phyloP scores from a whole-genome alignment of 37 sponge, comb jelly and placozoan species.

The Mnemiopsis leidyi region DNA sequence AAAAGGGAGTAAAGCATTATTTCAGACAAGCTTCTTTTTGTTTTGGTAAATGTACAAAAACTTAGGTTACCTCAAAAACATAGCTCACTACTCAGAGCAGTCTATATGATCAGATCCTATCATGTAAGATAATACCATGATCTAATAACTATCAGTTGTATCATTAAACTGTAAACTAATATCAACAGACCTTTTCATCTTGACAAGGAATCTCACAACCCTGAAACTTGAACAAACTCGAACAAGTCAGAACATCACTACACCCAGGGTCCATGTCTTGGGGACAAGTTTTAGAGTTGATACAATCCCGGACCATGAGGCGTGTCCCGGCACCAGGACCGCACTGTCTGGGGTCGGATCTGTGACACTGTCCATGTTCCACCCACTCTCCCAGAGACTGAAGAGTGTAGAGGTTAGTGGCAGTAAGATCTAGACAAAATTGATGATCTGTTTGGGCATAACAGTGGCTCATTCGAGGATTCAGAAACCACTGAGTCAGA shows the following conservation, averaged over 20 bases:
- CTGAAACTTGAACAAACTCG: neutral
- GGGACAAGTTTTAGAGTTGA: neutral
- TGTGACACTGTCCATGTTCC: neutral
- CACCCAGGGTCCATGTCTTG: neutral
- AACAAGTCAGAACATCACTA: neutral
- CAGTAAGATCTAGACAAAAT: too few species aligned
- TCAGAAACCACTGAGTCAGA: neutral
- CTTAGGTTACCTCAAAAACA: too few species aligned
- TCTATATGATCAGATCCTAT: too few species aligned
- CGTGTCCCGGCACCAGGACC: neutral
- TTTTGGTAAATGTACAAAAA: too few species aligned
- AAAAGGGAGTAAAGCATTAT: too few species aligned
- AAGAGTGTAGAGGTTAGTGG: neutral
- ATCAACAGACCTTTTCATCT: constrained; percentile 2
- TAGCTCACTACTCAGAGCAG: too few species aligned
- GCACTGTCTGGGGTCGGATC: neutral
- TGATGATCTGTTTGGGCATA: too few species aligned
- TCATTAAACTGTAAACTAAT: neutral
- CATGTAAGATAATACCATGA: too few species aligned
- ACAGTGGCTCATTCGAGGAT: neutral
- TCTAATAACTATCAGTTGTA: too few species aligned
- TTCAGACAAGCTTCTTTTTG: too few species aligned
- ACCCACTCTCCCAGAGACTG: constrained; percentile 41
- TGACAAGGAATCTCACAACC: neutral
- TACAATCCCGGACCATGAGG: constrained; percentile 7